Base-by-base conservation (phyloP, 1,140 invertebrate genomes). In the Achatina immaculata region DNA sequence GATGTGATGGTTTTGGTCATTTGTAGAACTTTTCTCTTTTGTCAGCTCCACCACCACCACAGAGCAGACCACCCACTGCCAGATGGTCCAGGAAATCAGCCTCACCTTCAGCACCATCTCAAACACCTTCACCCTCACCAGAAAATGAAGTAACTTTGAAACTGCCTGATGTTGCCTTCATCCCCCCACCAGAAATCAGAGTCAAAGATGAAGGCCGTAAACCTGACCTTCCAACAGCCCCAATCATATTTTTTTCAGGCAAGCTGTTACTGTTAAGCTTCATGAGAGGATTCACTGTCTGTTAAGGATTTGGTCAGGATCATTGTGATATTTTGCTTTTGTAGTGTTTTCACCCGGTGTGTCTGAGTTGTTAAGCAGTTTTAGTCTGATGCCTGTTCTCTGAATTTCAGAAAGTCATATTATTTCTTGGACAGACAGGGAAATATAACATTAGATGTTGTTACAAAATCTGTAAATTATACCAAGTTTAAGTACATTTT, bases 181-280 rank as follows among this genome's bases (percentile, higher is more conserved):
- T 78, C 43, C 74, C 80, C 34, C 87, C 88, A 43, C 82, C 86
- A 45, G 83, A 83, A 2, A 85, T 87, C 51, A 77, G 77, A 58
- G 83, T 80, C 73, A 80, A 84, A 66, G 88, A 89, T 73, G 85
- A 85, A 80, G 88, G 87, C 36, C 77, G 88, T 38, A 88, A 86
- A 81, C 72, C 80, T 31, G 85, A 83, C 21, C 58, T 89, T 14
- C 88, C 88, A 16, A 58, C 83, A 42, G 83, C 82, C 51, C 88
- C 88, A 0, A 85, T 89, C 31, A 86, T 89, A 43, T 87, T 89
- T 68, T 24, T 89, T 3, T 85, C 85, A 81, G 88, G 88, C 88
- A 83, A 73, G 71, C 4, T 68, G 34, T 36, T 68, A 6, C n/a
- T n/a, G n/a, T n/a, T n/a, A n/a, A n/a, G n/a, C n/a, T n/a, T n/a